These are phyloP conservation scores for Procavia capensis DNA, from an alignment of 2,113 vertebrate genomes.

Conservation along the genomic window DNA sequence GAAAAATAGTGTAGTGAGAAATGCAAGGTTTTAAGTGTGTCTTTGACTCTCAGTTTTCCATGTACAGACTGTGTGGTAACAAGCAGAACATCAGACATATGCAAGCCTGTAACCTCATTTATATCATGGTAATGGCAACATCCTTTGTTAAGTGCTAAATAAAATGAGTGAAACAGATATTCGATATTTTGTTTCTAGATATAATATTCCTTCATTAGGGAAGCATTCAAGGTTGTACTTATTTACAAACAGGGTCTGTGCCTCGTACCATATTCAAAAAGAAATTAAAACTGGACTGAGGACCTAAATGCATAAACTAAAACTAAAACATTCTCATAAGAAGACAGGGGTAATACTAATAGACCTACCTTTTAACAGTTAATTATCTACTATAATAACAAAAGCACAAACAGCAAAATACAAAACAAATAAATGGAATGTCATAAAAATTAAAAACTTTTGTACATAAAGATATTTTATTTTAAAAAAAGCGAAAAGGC, in stretches of 20 bases:
- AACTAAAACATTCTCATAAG: too few relatives aligned
- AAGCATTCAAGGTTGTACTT: background rate
- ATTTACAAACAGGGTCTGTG: background rate
- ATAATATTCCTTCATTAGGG: background rate
- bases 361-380: too few relatives aligned
- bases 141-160: conserved; percentile 24
- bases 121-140: background rate
- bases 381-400: too few relatives aligned
- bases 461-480: too few relatives aligned
- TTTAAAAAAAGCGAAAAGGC: too few relatives aligned
- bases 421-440: too few relatives aligned
- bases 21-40: background rate
- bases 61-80: background rate
- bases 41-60: background rate
- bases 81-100: background rate
- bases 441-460: too few relatives aligned
- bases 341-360: too few relatives aligned
- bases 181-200: background rate
- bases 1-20: background rate
- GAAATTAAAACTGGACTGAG: background rate
- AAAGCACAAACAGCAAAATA: too few relatives aligned
- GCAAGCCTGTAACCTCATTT: background rate
- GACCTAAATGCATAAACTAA: too few relatives aligned
- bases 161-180: background rate
- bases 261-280: background rate